Percentiles rank a stretch among this genome's conserved stretches.
These are phyloP conservation scores for Nymphalis io DNA, from an alignment of 1,140 invertebrate genomes.

Conservation along the genomic window DNA sequence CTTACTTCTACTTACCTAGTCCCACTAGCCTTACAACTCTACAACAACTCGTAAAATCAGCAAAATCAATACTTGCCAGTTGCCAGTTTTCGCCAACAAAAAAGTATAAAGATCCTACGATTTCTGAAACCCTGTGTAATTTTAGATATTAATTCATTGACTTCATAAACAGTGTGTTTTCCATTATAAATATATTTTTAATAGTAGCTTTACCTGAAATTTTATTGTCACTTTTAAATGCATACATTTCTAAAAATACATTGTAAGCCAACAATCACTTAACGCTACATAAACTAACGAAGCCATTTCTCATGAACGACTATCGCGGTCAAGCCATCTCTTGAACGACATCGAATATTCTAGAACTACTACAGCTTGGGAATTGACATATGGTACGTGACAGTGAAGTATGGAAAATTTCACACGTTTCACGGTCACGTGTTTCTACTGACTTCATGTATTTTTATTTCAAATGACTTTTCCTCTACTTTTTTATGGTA, in stretches of 20 bases:
- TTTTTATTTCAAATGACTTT: neutral
- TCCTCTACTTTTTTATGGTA: neutral
- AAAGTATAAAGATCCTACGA: too few relatives aligned
- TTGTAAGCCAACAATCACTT: neutral
- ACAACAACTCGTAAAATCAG: too few relatives aligned
- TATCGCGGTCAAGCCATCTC: neutral
- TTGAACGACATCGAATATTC: slow-evolving; percentile 2
- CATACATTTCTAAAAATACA: too few relatives aligned
- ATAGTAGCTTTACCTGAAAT: neutral
- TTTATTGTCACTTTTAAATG: neutral
- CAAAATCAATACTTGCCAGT: too few relatives aligned
- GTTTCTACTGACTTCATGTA: neutral
- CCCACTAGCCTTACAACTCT: too few relatives aligned
- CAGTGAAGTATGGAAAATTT: slow-evolving; percentile 6
- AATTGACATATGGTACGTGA: slow-evolving; percentile 1
- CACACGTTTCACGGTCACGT: neutral
- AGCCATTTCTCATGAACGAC: neutral
- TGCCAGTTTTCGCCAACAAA: too few relatives aligned
- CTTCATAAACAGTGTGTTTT: too few relatives aligned
- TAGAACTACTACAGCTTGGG: neutral
- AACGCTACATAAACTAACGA: neutral
- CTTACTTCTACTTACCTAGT: too few relatives aligned
- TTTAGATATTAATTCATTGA: too few relatives aligned
- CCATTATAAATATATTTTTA: neutral
- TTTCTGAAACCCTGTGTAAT: too few relatives aligned